Base-by-base conservation (phyloP, 2,888 invertebrate genomes). In the Drosophila diplacantha region DNA sequence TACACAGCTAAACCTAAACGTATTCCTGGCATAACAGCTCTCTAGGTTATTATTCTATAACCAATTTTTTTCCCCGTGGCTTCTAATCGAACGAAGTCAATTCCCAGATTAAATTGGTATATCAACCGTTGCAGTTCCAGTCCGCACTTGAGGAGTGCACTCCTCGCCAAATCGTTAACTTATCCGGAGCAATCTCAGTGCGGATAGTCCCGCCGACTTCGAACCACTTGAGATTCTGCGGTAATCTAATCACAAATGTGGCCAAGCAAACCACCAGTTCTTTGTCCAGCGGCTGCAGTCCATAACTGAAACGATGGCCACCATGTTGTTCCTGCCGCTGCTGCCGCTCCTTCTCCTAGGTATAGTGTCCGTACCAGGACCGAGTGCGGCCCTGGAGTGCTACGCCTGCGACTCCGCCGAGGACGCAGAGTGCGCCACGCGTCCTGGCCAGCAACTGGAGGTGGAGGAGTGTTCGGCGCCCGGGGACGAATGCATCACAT, bases 361-460 rank as follows among this genome's bases (percentile, higher is more conserved):
- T 9, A 8, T 53, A 22, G 18, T 62, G 11, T 46, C 52, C 16
- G 20, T 63, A 31, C 31, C 44, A 6, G 43, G 38, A 7, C 20
- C 31, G 9, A 34, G 44, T 20, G 18, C 32, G 8, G 49, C 66
- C 0, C 58, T 86, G 37, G 87, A 86, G 43, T 86, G 86, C 54
- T 87, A 86, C 53, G 61, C 74, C 44, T 86, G 86, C 53, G 75
- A 81, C 31, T 86, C 86, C 12, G 75, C 78, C 11, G 70, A 77
- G 51, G 77, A 85, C 49, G 29, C 68, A 0, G 85, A 85, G 39
- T 85, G 86, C 46, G 85, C 85, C 14, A 87, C 84, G 11, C 78
- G 76, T 4, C 86, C 86, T 0, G 85, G 85, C 6, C 85, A 85
- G 39, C 83, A 86, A 41, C 61, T 87, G 53, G 76, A 80, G 14